Conservation (phyloP, 2,797 vertebrate genomes). For the Dromococcyx pavoninus region DNA sequence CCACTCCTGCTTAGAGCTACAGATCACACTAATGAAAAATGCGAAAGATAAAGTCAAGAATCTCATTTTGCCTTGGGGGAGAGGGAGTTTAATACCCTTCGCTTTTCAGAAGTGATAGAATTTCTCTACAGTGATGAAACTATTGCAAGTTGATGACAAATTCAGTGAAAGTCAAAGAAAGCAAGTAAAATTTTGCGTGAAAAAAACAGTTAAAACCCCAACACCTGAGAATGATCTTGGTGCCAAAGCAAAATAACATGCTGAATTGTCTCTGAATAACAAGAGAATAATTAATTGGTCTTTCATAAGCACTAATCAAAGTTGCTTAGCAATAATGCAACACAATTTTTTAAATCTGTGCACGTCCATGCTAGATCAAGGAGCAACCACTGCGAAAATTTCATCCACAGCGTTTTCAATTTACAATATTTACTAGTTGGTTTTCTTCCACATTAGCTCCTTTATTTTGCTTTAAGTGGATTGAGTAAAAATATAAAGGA, state of each 20-base stretch:
- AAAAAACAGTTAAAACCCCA: not conserved
- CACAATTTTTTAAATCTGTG: not conserved
- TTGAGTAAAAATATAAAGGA: not conserved
- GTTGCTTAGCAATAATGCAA: not conserved
- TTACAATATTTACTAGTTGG: not conserved
- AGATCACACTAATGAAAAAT: conserved; percentile 20
- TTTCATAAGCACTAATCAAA: not conserved
- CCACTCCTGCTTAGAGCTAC: not conserved
- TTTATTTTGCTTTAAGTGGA: not conserved
- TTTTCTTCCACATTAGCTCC: not conserved
- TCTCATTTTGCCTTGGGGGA: not conserved
- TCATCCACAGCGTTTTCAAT: not conserved
- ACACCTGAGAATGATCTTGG: not conserved
- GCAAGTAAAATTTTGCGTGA: not conserved
- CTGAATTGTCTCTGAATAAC: not conserved
- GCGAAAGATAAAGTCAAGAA: not conserved
- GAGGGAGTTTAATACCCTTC: not conserved
- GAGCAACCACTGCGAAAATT: not conserved
- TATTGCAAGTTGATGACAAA: not conserved
- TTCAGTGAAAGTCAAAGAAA: conserved; percentile 3
- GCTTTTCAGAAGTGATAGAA: not conserved
- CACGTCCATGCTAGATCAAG: not conserved
- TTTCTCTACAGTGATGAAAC: not conserved
- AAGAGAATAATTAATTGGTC: not conserved
- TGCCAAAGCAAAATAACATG: not conserved